These are phyloP conservation scores for Dexiosoma caninum DNA, from an alignment of 2,888 invertebrate genomes.

Conservation along the genomic window DNA sequence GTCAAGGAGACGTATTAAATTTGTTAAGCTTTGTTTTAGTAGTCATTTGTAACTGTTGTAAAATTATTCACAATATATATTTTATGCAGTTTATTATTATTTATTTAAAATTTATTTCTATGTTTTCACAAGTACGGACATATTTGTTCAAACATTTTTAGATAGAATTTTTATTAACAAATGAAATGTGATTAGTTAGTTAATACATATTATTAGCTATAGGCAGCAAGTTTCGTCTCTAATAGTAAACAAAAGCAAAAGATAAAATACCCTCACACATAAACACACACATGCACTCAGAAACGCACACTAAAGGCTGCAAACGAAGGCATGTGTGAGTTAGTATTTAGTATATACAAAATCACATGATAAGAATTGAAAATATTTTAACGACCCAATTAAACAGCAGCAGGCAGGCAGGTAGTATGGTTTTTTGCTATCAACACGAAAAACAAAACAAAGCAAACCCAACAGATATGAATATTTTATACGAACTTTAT, in stretches of 20 bases:
- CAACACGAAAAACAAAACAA: neutral
- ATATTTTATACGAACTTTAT: constrained; percentile 2
- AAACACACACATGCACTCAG: neutral
- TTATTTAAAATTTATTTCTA: too few relatives aligned
- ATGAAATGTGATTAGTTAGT: neutral
- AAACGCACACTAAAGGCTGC: neutral
- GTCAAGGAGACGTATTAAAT: too few relatives aligned
- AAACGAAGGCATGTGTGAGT: neutral
- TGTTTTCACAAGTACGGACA: neutral
- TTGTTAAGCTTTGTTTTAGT: too few relatives aligned
- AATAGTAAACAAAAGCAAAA: constrained; percentile 8
- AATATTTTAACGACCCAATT: constrained; percentile 63
- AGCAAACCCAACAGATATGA: too few relatives aligned
- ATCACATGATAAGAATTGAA: constrained; percentile 63
- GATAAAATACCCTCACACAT: neutral
- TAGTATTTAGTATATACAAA: neutral
- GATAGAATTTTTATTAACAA: neutral
- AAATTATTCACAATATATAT: too few relatives aligned
- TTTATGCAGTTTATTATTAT: too few relatives aligned
- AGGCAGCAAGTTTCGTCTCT: neutral
- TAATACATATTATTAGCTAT: constrained; percentile 1
- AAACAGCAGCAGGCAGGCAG: constrained; percentile 40
- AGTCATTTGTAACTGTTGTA: too few relatives aligned
- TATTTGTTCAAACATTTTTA: neutral
- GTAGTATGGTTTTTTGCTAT: constrained; percentile 16